These are phyloP conservation scores for Himalopsyche anomala DNA, from an alignment of 2,888 invertebrate species.

Conservation along the genomic window DNA sequence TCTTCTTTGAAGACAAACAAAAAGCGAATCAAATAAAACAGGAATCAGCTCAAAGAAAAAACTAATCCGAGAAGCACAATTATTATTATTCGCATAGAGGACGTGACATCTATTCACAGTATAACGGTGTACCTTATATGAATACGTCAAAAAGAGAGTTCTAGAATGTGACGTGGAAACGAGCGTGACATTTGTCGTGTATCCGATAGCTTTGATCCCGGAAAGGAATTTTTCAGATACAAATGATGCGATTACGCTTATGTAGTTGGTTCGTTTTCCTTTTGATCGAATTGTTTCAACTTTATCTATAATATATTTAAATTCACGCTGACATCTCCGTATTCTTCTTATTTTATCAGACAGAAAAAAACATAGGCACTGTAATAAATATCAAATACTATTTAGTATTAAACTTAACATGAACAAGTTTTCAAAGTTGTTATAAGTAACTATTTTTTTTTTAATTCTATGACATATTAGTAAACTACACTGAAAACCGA, in stretches of 20 bases:
- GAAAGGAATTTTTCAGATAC: conserved; percentile 16
- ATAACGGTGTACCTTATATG: conserved; percentile 16
- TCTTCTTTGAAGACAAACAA: conserved; percentile 15
- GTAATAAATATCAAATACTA: too few species aligned
- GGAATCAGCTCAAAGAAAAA: conserved; percentile 47
- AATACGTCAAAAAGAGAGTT: conserved; percentile 24
- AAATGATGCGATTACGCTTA: conserved; percentile 10
- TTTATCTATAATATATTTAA: neutral
- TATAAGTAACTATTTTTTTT: too few species aligned
- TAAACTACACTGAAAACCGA: too few species aligned
- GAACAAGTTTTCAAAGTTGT: too few species aligned
- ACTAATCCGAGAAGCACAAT: conserved; percentile 49
- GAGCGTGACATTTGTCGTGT: conserved; percentile 38
- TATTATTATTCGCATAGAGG: conserved; percentile 22
- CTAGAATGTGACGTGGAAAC: neutral
- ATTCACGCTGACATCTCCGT: conserved; percentile 1
- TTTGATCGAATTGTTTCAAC: conserved; percentile 18
- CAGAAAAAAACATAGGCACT: too few species aligned
- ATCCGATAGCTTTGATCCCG: conserved; percentile 46
- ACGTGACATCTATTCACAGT: conserved; percentile 39
- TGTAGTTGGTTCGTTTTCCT: conserved; percentile 9
- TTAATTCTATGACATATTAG: too few species aligned
- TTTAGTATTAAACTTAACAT: too few species aligned
- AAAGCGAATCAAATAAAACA: conserved; percentile 34
- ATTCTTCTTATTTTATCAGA: neutral